Percentiles rank a stretch among this genome's conserved stretches.
phyloP scores from a whole-genome alignment of 1,140 invertebrate species.

The Cherax quadricarinatus region DNA sequence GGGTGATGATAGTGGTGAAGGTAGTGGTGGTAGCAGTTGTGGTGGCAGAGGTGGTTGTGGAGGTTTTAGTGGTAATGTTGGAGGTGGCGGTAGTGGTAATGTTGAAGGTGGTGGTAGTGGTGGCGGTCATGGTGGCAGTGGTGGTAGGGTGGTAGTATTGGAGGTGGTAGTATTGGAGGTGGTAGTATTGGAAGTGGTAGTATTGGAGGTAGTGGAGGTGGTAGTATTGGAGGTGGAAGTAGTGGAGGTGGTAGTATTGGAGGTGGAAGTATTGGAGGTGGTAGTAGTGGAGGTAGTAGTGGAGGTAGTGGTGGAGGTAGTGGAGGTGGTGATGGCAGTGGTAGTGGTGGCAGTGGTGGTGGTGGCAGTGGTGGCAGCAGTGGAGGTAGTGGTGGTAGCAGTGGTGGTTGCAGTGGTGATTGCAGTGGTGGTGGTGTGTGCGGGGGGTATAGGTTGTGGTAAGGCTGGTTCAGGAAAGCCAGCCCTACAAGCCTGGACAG shows the following conservation, averaged over 20 bases:
- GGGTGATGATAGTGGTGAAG: not conserved
- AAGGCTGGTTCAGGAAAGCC: not conserved
- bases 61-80: not conserved
- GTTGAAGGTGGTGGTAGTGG: too few species aligned
- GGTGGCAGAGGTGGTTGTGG: not conserved
- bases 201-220: not conserved
- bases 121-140: too few species aligned
- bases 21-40: not conserved
- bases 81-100: not conserved
- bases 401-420: too few species aligned
- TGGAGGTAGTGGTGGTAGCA: too few species aligned
- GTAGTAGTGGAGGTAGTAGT: not conserved
- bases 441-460: not conserved
- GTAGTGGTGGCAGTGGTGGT: not conserved
- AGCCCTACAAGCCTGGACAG: not conserved
- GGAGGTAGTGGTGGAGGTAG: too few species aligned
- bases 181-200: not conserved
- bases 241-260: too few species aligned
- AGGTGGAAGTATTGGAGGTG: too few species aligned
- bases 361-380: too few species aligned
- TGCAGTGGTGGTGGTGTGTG: not conserved
- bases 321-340: not conserved
- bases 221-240: too few species aligned
- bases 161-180: too few species aligned
- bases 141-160: too few species aligned